These are phyloP conservation scores for Thamnophis sirtalis DNA, from an alignment of 2,113 vertebrate genomes.

Conservation along the genomic window DNA sequence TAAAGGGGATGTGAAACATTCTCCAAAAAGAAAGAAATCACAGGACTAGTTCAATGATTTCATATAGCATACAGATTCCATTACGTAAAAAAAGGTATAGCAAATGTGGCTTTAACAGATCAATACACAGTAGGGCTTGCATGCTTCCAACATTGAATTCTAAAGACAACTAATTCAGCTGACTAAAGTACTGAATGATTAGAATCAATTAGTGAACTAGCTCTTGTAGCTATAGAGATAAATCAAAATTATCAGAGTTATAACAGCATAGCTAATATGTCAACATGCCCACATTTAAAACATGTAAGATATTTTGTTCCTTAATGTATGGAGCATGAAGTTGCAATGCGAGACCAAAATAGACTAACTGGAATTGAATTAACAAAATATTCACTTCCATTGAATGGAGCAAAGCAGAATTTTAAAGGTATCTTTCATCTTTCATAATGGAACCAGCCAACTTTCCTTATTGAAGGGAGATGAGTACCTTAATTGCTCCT, in stretches of 20 bases:
- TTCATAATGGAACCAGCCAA: not conserved
- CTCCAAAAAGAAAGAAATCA: not conserved
- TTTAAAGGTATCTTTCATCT: not conserved
- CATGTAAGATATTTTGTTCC: not conserved
- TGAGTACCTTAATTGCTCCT: not conserved
- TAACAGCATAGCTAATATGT: not conserved
- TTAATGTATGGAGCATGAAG: not conserved
- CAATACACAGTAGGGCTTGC: not conserved
- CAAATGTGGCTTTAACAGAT: not conserved
- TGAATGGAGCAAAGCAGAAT: not conserved
- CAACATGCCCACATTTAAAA: not conserved
- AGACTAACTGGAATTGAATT: not conserved
- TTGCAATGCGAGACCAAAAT: not conserved
- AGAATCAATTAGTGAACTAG: not conserved
- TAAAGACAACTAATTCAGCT: not conserved
- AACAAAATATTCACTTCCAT: not conserved
- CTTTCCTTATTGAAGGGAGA: not conserved
- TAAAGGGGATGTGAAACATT: not conserved
- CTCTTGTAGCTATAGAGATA: not conserved
- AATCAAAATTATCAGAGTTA: not conserved
- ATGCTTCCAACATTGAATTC: not conserved
- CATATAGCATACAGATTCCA: not conserved
- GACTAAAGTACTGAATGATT: not conserved
- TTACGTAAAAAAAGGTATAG: not conserved
- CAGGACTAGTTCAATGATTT: not conserved